Conservation (phyloP, 2,888 invertebrate species). For the Polymixis flavicincta region DNA sequence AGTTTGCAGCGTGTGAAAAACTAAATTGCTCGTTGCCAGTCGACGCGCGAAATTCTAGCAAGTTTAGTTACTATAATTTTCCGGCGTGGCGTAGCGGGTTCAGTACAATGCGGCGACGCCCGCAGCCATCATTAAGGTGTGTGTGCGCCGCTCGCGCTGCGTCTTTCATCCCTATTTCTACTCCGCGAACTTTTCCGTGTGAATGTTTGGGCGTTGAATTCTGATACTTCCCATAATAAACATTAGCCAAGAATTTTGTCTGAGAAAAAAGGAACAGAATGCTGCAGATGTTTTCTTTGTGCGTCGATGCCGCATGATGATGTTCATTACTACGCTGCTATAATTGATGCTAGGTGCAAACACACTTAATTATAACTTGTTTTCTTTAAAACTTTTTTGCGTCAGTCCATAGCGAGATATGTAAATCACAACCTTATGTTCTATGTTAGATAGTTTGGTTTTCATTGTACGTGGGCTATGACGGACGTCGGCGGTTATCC, state of each 20-base stretch:
- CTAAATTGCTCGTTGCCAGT: constrained; percentile 65
- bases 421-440: too few relatives aligned
- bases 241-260: constrained; percentile 32
- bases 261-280: neutral
- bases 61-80: constrained; percentile 85
- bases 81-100: constrained; percentile 77
- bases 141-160: constrained; percentile 67
- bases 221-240: constrained; percentile 43
- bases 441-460: too few relatives aligned
- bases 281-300: neutral
- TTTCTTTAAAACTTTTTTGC: too few relatives aligned
- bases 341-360: too few relatives aligned
- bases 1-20: constrained; percentile 66
- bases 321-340: neutral
- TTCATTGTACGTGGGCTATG: too few relatives aligned
- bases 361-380: too few relatives aligned
- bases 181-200: constrained; percentile 68
- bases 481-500: too few relatives aligned
- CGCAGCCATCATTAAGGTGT: constrained; percentile 83
- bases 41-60: constrained; percentile 72
- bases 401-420: too few relatives aligned
- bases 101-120: constrained; percentile 81
- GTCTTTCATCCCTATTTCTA: constrained; percentile 73
- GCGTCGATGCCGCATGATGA: neutral
- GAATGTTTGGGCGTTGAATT: constrained; percentile 62